Conservation (phyloP, 92 coral and sea anemone genomes). For the Zoanthus sociatus region DNA sequence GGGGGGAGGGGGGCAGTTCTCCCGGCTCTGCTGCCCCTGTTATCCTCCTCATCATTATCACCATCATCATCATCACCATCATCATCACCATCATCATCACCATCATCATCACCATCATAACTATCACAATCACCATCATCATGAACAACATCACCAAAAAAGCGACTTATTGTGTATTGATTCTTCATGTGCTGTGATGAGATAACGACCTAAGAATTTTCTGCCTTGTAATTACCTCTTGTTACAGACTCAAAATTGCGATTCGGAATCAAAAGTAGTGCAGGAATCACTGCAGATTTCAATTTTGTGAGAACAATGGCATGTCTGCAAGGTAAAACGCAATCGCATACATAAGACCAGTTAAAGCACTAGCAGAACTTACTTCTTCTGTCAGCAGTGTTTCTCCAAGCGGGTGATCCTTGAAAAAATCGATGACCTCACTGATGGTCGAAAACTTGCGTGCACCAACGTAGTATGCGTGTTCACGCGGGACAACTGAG, state of each 20-base stretch:
- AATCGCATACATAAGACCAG: background rate
- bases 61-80: background rate
- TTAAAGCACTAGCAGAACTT: background rate
- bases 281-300: no score
- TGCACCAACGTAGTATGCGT: slow-evolving; percentile 86
- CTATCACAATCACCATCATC: no score
- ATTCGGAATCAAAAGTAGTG: no score
- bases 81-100: background rate
- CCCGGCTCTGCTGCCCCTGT: no score
- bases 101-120: background rate
- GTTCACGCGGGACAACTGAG: slow-evolving; percentile 82
- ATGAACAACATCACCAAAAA: background rate
- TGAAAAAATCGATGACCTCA: slow-evolving; percentile 85
- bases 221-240: no score
- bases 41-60: background rate
- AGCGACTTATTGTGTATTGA: background rate
- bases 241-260: no score
- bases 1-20: no score
- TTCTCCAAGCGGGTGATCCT: slow-evolving; percentile 89
- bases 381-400: slow-evolving; percentile 89
- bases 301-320: background rate
- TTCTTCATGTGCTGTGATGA: background rate
- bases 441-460: slow-evolving; percentile 78
- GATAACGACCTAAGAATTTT: background rate
- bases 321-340: background rate